Evolutionary conservation across 2,113 vertebrate species (phyloP).

Genomic region (Lampris incognitus): DNA sequence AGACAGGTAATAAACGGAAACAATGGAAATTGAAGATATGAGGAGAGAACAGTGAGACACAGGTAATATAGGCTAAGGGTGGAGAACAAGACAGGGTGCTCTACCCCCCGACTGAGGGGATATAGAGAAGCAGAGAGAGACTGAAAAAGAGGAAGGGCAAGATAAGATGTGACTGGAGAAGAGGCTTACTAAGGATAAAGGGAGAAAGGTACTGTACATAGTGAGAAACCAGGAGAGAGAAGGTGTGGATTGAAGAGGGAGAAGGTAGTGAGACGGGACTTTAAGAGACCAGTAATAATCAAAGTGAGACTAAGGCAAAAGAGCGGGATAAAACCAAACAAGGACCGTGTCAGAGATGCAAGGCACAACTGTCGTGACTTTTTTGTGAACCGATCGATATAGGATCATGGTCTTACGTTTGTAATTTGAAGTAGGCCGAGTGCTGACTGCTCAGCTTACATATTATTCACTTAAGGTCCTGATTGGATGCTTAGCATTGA

Average conservation of each 20-base stretch:
- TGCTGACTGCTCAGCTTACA: no score
- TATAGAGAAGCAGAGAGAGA: conserved; percentile 5
- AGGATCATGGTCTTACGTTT: no score
- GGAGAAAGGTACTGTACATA: neutral
- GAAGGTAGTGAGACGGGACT: neutral
- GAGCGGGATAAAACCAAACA: conserved; percentile 32
- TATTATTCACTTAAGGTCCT: no score
- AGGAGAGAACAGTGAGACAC: neutral
- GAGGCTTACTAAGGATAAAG: conserved; percentile 2
- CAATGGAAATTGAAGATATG: neutral
- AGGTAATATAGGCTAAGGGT: neutral
- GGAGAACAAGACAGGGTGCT: conserved; percentile 1
- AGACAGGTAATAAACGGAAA: neutral
- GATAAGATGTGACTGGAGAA: conserved; percentile 19
- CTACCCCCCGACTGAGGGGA: neutral
- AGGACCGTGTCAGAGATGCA: no score
- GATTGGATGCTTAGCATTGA: no score
- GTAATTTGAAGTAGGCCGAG: no score
- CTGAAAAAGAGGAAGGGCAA: neutral
- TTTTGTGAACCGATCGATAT: no score
- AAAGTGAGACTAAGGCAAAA: conserved; percentile 31
- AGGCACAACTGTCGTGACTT: no score
- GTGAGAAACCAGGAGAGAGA: conserved; percentile 13
- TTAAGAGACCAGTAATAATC: conserved; percentile 18
- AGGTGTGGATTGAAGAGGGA: neutral